Base-by-base conservation (phyloP, 2,888 invertebrate species). In the Lamellibrachia satsuma region DNA sequence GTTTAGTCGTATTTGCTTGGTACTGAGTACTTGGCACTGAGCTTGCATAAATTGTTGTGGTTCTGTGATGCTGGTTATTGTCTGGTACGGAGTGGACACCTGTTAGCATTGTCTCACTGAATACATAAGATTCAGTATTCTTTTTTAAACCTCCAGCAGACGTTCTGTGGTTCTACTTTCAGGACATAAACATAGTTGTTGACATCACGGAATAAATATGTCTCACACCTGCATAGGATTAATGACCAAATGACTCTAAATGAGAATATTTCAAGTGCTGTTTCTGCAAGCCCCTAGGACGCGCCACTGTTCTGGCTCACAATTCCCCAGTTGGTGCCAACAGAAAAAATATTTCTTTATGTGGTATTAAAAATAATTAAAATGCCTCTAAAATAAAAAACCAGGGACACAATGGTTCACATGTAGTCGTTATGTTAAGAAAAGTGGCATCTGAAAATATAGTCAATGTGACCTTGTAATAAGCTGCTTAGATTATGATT, bases 141-240 rank as follows among this genome's bases (percentile, higher is more conserved):
- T 22, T 22, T 75, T 75, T 75, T 6, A 22, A 75, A 75, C 22
- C 75, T 22, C 22, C 75, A 15, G 75, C 60, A 60, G 60, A 60
- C 75, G n/a, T 75, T 22, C 75, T 75, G n/a, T 75, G 75, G 75
- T 75, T 75, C 75, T 75, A 75, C 75, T 75, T 75, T 75, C 22
- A 22, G 22, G 75, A 75, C 75, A 75, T 75, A 75, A 75, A 75
- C 75, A 75, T 6, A 75, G 75, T 15, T 75, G 75, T 15, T 75
- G 75, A 75, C 75, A 22, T 4, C n/a, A 15, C 75, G 6, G 15
- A 75, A 75, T 75, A 75, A 75, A 75, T 75, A 75, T 75, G n/a
- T 75, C 75, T 75, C 75, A 75, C 75, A 75, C 75, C 75, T 75
- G 75, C 75, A 75, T 15, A 75, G n/a, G 6, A 75, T 11, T 75